Conservation (phyloP, 2,888 invertebrate species). For the Netelia virgata region DNA sequence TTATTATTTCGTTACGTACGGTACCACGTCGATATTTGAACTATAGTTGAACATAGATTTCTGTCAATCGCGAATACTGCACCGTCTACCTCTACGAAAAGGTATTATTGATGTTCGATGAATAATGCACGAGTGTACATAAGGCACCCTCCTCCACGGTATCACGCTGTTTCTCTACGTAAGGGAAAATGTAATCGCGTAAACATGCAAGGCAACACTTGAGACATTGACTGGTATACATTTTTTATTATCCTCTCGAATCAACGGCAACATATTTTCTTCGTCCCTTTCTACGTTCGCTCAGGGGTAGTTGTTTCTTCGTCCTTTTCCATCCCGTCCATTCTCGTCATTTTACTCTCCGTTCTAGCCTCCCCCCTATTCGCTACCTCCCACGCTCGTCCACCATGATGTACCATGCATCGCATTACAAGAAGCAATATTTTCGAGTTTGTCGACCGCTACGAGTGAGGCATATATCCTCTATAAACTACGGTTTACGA, state of each 20-base stretch:
- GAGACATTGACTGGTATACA: constrained; percentile 11
- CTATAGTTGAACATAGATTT: not conserved
- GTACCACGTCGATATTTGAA: not conserved
- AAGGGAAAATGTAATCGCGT: constrained; percentile 15
- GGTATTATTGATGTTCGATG: constrained; percentile 7
- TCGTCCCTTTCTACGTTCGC: constrained; percentile 13
- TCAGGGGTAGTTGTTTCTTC: not conserved
- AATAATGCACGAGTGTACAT: not conserved
- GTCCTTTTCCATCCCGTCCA: constrained; percentile 2
- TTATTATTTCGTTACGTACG: not conserved
- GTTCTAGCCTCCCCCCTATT: not conserved
- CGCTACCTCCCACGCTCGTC: not conserved
- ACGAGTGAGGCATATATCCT: constrained; percentile 71
- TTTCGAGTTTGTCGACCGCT: constrained; percentile 77
- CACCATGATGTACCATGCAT: constrained; percentile 69
- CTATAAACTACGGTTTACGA: constrained; percentile 81
- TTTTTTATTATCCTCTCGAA: constrained; percentile 49
- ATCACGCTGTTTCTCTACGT: not conserved
- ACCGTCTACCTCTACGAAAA: constrained; percentile 2
- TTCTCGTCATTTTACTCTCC: constrained; percentile 21
- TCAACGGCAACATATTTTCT: constrained; percentile 3
- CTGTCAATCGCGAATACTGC: not conserved
- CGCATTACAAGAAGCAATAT: constrained; percentile 80
- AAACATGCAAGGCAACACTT: constrained; percentile 27
- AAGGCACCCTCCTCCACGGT: not conserved